A percentile compares a stretch with the other conserved stretches of the same genome.
Conservation (phyloP, 1,140 invertebrate genomes). For the Scaptomyza montana region DNA sequence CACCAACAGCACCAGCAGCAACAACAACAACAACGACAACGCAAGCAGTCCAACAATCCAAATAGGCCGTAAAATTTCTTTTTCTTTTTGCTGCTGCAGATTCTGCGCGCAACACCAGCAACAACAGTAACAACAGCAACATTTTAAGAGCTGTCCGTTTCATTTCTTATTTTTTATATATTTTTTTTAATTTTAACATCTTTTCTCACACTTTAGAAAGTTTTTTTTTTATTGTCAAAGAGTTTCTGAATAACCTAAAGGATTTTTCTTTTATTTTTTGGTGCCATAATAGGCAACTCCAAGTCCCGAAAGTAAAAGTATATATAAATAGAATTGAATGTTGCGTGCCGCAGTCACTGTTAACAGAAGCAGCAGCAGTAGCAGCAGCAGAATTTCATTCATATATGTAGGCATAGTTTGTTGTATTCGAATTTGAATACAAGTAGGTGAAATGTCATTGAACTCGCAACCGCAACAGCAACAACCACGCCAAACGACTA, state of each 20-base stretch:
- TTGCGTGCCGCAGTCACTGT: no score
- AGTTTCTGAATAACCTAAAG: neutral
- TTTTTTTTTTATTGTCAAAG: slow-evolving; percentile 23
- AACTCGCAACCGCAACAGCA: slow-evolving; percentile 64
- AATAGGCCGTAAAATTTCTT: slow-evolving; percentile 75
- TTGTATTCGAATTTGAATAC: slow-evolving; percentile 61
- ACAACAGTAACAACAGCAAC: slow-evolving; percentile 25
- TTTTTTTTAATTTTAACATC: slow-evolving; percentile 25
- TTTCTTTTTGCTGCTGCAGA: slow-evolving; percentile 55
- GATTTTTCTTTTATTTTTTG: neutral
- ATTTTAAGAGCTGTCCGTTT: slow-evolving; percentile 44
- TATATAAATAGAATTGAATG: slow-evolving; percentile 1
- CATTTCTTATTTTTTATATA: no score
- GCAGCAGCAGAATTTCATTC: slow-evolving; percentile 27
- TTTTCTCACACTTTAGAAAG: slow-evolving; percentile 68
- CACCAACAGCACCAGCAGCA: slow-evolving; percentile 34
- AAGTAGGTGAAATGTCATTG: slow-evolving; percentile 82
- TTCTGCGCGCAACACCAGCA: slow-evolving; percentile 44
- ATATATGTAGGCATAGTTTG: slow-evolving; percentile 14
- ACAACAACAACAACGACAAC: slow-evolving; percentile 20
- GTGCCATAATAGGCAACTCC: neutral
- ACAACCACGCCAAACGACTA: slow-evolving; percentile 14
- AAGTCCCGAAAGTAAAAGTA: slow-evolving; percentile 60
- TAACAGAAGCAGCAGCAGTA: slow-evolving; percentile 3
- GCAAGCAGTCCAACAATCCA: slow-evolving; percentile 26